A percentile compares a stretch with the other conserved stretches of the same genome.
Conservation (phyloP, 2,888 invertebrate species). For the Emmelina monodactyla region DNA sequence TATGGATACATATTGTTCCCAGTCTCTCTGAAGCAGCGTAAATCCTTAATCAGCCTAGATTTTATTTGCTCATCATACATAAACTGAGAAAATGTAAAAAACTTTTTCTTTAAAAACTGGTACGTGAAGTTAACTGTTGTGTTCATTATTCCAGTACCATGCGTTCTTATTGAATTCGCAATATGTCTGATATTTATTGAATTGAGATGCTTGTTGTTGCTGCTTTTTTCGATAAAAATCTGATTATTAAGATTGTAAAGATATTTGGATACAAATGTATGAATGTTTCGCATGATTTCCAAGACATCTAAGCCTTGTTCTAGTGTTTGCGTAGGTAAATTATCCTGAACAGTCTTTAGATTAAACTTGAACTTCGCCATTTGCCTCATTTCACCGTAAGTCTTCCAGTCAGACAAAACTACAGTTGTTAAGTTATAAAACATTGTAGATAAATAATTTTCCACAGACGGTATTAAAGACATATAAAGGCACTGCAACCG, state of each 20-base stretch:
- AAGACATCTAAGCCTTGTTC: conserved; percentile 97
- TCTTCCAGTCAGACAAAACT: conserved; percentile 96
- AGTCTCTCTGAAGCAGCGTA: conserved; percentile 82
- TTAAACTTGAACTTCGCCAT: conserved; percentile 86
- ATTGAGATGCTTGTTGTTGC: conserved; percentile 92
- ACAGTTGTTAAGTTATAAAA: conserved; percentile 98
- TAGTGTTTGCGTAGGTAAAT: conserved; percentile 93
- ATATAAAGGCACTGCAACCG: conserved; percentile 65
- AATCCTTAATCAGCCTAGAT: conserved; percentile 89
- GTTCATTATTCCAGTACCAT: conserved; percentile 96
- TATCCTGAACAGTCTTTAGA: conserved; percentile 85
- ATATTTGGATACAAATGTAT: conserved; percentile 92
- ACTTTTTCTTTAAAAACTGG: conserved; percentile 92
- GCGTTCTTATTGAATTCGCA: conserved; percentile 95
- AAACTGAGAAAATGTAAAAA: conserved; percentile 95
- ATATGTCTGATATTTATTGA: conserved; percentile 95
- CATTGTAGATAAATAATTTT: conserved; percentile 91
- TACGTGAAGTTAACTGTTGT: conserved; percentile 93
- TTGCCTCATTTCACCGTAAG: conserved; percentile 95
- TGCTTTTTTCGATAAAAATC: conserved; percentile 91
- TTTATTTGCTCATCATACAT: conserved; percentile 98
- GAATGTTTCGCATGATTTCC: conserved; percentile 96
- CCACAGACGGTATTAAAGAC: conserved; percentile 74
- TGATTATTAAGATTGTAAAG: conserved; percentile 96
- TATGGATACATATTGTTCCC: conserved; percentile 78